Conservation (phyloP, 1,140 invertebrate species). For the Trinorchestia longiramus region DNA sequence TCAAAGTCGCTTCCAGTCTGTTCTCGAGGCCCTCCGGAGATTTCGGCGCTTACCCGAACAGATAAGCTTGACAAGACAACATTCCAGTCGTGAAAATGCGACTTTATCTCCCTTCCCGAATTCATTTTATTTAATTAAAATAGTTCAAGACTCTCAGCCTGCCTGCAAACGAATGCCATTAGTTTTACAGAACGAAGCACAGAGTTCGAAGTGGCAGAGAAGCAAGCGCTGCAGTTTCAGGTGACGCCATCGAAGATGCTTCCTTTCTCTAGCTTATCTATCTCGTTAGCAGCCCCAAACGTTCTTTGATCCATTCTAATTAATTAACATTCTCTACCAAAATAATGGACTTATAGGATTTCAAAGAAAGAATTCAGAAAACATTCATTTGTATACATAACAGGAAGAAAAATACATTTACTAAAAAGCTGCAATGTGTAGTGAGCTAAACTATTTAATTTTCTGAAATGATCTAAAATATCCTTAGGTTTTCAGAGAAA, state of each 20-base stretch:
- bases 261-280: background rate
- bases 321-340: background rate
- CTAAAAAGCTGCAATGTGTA: background rate
- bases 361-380: background rate
- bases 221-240: background rate
- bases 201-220: background rate
- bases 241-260: background rate
- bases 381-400: background rate
- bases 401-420: background rate
- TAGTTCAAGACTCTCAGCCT: slow-evolving; percentile 14
- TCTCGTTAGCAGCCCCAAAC: background rate
- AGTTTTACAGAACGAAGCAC: slow-evolving; percentile 18
- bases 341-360: background rate
- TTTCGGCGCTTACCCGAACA: slow-evolving; percentile 9
- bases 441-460: background rate
- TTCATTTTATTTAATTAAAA: slow-evolving; percentile 50
- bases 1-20: background rate
- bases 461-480: background rate
- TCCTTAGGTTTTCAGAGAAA: background rate
- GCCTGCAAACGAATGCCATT: slow-evolving; percentile 16
- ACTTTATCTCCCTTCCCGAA: background rate
- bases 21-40: background rate
- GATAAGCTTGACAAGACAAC: background rate
- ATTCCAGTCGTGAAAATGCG: slow-evolving; percentile 25
- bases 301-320: background rate